phyloP scores from a whole-genome alignment of 2,888 invertebrate genomes.

The Dolomedes plantarius region DNA sequence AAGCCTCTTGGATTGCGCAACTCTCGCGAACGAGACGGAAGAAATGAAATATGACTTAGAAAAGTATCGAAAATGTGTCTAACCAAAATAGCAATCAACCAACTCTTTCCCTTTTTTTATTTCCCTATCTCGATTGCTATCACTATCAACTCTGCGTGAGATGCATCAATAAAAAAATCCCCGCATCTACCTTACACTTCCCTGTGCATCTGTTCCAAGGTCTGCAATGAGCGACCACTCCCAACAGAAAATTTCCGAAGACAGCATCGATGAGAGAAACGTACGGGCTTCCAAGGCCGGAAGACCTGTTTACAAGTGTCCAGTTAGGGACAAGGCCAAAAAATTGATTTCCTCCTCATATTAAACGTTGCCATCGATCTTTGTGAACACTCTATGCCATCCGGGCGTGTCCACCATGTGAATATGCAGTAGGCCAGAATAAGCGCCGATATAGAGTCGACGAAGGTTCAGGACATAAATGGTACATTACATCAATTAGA shows the following conservation, averaged over 20 bases:
- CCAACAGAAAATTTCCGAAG: conserved; percentile 42
- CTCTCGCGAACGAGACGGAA: not conserved
- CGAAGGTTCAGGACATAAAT: too few relatives aligned
- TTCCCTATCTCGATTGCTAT: not conserved
- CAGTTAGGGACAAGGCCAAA: conserved; percentile 52
- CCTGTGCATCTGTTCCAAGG: conserved; percentile 62
- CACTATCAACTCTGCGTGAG: conserved; percentile 1
- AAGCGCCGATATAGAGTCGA: not conserved
- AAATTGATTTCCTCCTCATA: conserved; percentile 56
- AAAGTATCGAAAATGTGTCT: not conserved
- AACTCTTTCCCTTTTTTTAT: not conserved
- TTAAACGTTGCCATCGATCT: conserved; percentile 46
- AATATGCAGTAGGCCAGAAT: not conserved
- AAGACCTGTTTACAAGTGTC: conserved; percentile 68
- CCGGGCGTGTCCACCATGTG: conserved; percentile 44
- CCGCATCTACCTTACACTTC: conserved; percentile 57
- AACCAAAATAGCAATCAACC: not conserved
- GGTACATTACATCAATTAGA: too few relatives aligned
- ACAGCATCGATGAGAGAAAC: conserved; percentile 43
- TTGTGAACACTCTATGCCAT: conserved; percentile 2
- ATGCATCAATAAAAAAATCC: conserved; percentile 45
- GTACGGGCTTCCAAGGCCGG: conserved; percentile 51
- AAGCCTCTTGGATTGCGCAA: not conserved
- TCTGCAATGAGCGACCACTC: conserved; percentile 50
- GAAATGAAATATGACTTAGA: not conserved